phyloP scores from a whole-genome alignment of 2,797 vertebrate species.

The Anguilla pacifica region DNA sequence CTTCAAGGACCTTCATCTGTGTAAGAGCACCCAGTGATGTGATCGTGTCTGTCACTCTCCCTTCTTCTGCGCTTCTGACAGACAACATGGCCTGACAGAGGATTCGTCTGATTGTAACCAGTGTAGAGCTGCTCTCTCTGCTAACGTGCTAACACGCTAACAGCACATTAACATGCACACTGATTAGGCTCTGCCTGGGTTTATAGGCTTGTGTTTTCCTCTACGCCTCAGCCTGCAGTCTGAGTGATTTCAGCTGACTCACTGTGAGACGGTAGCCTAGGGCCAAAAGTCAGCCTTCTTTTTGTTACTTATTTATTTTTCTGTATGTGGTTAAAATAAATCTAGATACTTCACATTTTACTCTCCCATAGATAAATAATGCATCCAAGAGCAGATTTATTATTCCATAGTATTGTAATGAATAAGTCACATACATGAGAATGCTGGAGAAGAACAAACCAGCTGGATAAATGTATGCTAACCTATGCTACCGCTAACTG shows the following conservation, averaged over 20 bases:
- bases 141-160: background rate
- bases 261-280: background rate
- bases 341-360: too few species aligned
- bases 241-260: background rate
- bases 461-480: too few species aligned
- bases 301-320: background rate
- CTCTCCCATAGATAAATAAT: too few species aligned
- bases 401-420: too few species aligned
- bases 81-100: background rate
- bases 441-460: too few species aligned
- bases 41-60: background rate
- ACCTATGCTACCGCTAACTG: too few species aligned
- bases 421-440: too few species aligned
- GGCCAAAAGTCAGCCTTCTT: background rate
- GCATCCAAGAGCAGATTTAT: too few species aligned
- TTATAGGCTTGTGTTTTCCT: background rate
- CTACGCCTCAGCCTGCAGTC: background rate
- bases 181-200: background rate
- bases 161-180: background rate
- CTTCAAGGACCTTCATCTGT: background rate
- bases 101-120: background rate
- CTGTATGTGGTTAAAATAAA: background rate
- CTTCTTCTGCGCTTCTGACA: background rate
- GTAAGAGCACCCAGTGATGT: background rate
- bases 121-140: background rate